phyloP scores from a whole-genome alignment of 2,113 vertebrate species.

The Microcebus murinus region DNA sequence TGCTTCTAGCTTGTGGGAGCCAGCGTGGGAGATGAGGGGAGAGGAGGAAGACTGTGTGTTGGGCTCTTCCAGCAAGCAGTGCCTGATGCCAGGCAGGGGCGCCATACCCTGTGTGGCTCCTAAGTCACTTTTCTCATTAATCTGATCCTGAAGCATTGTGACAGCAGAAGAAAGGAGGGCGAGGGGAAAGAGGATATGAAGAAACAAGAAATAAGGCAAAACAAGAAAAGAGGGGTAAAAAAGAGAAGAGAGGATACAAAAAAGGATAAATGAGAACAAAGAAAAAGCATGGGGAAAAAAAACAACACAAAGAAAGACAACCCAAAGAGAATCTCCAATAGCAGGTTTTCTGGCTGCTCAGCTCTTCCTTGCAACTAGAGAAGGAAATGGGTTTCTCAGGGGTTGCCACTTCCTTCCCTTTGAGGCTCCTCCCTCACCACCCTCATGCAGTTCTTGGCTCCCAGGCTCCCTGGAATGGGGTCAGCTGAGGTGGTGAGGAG shows the following conservation, averaged over 20 bases:
- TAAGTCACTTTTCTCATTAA: background rate
- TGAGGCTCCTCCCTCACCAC: background rate
- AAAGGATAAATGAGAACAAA: background rate
- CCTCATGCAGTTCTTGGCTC: background rate
- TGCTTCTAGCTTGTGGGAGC: background rate
- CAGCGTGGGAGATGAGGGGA: accelerated
- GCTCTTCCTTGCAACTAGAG: too few species aligned
- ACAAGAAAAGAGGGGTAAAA: background rate
- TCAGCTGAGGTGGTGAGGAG: background rate
- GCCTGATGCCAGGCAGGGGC: background rate
- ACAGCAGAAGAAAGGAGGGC: background rate
- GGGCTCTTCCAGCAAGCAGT: background rate
- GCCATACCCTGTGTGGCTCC: background rate
- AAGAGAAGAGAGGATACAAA: background rate
- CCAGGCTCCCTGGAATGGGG: background rate
- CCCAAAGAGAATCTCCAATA: background rate
- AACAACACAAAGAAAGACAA: background rate
- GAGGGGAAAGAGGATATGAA: background rate
- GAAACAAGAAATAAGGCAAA: background rate
- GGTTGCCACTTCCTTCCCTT: background rate
- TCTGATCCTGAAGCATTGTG: background rate
- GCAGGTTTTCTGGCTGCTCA: background rate
- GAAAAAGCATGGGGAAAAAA: background rate
- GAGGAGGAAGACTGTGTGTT: accelerated
- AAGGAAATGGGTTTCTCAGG: background rate